Evolutionary conservation across 2,113 vertebrate genomes (phyloP).

Genomic region (Accipiter cooperii): DNA sequence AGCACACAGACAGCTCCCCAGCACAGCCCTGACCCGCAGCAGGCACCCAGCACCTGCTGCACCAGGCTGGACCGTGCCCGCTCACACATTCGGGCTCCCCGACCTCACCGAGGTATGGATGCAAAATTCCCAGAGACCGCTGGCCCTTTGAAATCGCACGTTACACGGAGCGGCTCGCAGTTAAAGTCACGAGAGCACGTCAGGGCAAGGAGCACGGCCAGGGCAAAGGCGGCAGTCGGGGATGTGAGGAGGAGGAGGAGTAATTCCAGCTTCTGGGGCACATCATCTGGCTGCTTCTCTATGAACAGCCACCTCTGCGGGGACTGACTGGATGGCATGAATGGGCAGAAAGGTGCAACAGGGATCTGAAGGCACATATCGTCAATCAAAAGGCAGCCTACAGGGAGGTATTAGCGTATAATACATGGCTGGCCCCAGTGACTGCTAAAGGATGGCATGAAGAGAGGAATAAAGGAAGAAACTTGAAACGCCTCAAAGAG

Average conservation of each 20-base stretch:
- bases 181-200: fast-evolving
- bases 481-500: background rate
- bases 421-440: fast-evolving
- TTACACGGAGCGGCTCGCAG: background rate
- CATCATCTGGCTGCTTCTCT: background rate
- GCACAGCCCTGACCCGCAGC: no score
- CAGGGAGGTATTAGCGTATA: background rate
- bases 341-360: background rate
- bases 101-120: fast-evolving
- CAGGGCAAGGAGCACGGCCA: background rate
- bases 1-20: background rate
- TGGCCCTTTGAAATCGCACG: fast-evolving
- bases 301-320: fast-evolving
- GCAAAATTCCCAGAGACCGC: background rate
- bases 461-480: background rate
- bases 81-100: background rate
- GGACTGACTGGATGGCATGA: fast-evolving
- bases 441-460: background rate
- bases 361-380: background rate
- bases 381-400: background rate
- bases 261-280: background rate
- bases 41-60: fast-evolving
- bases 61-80: fast-evolving
- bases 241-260: background rate
- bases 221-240: fast-evolving